phyloP scores from a whole-genome alignment of 2,888 invertebrate species.

The Tholera decimalis region DNA sequence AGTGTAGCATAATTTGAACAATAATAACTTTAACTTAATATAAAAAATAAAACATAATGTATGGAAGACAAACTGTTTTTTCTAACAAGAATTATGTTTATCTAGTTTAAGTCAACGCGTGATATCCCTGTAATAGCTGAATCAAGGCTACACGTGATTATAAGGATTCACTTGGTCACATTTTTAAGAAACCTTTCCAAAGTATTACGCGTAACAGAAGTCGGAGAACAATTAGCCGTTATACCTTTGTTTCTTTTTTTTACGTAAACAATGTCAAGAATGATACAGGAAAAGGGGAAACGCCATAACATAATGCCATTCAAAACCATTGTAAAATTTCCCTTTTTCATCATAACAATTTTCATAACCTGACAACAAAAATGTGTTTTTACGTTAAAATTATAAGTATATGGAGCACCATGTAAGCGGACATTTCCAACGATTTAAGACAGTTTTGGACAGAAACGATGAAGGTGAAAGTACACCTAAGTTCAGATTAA shows the following conservation, averaged over 20 bases:
- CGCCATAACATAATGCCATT: neutral
- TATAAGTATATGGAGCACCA: slow-evolving; percentile 68
- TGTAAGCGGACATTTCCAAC: slow-evolving; percentile 70
- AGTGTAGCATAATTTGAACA: no score
- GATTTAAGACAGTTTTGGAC: slow-evolving; percentile 78
- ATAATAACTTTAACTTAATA: no score
- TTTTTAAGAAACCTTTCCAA: slow-evolving; percentile 41
- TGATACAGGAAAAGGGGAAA: slow-evolving; percentile 7
- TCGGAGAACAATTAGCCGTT: slow-evolving; percentile 16
- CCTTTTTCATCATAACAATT: neutral
- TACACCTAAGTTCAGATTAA: slow-evolving; percentile 88
- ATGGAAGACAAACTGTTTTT: no score
- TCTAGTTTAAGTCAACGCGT: slow-evolving; percentile 33
- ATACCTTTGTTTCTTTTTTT: slow-evolving; percentile 8
- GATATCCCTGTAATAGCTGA: slow-evolving; percentile 15
- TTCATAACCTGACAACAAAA: slow-evolving; percentile 13
- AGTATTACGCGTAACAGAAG: slow-evolving; percentile 27
- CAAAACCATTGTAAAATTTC: slow-evolving; percentile 1
- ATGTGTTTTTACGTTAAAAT: slow-evolving; percentile 43
- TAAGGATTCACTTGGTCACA: slow-evolving; percentile 19
- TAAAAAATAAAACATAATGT: no score
- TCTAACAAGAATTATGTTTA: no score
- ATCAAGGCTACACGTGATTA: slow-evolving; percentile 4
- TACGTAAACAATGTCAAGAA: neutral
- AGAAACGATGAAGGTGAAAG: slow-evolving; percentile 83